phyloP scores from a whole-genome alignment of 2,797 vertebrate species.

The Centroberyx gerrardi region DNA sequence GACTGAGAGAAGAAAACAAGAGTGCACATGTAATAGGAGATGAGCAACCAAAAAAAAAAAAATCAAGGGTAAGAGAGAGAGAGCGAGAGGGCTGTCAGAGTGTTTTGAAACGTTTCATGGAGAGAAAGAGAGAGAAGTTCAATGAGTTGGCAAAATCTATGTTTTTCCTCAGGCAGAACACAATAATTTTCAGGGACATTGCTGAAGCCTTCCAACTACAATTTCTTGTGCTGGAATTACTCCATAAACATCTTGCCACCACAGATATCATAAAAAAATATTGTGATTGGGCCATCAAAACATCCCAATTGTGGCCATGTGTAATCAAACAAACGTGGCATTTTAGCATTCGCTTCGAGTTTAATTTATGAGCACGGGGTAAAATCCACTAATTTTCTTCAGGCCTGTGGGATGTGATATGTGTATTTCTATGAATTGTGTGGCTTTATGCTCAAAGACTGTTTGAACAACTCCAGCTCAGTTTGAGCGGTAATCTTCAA shows the following conservation, averaged over 20 bases:
- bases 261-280: constrained; percentile 67
- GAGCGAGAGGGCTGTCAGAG: constrained; percentile 16
- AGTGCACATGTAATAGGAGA: constrained; percentile 42
- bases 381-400: constrained; percentile 59
- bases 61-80: constrained; percentile 26
- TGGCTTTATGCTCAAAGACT: constrained; percentile 47
- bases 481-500: constrained; percentile 58
- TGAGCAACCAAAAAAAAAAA: constrained; percentile 36
- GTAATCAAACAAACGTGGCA: constrained; percentile 65
- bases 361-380: constrained; percentile 66
- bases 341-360: constrained; percentile 50
- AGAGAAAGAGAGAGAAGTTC: constrained; percentile 43
- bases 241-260: constrained; percentile 63
- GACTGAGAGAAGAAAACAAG: constrained; percentile 38
- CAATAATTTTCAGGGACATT: constrained; percentile 56
- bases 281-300: constrained; percentile 64
- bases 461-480: constrained; percentile 59
- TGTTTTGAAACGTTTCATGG: constrained; percentile 43
- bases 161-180: constrained; percentile 65
- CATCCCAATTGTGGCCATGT: constrained; percentile 51
- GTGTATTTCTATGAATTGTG: constrained; percentile 37
- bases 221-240: constrained; percentile 51
- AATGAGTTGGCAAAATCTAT: constrained; percentile 58
- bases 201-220: constrained; percentile 55
- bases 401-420: constrained; percentile 45